Evolutionary conservation across 2,797 vertebrate genomes (phyloP).

Genomic region (Echeneis naucrates): DNA sequence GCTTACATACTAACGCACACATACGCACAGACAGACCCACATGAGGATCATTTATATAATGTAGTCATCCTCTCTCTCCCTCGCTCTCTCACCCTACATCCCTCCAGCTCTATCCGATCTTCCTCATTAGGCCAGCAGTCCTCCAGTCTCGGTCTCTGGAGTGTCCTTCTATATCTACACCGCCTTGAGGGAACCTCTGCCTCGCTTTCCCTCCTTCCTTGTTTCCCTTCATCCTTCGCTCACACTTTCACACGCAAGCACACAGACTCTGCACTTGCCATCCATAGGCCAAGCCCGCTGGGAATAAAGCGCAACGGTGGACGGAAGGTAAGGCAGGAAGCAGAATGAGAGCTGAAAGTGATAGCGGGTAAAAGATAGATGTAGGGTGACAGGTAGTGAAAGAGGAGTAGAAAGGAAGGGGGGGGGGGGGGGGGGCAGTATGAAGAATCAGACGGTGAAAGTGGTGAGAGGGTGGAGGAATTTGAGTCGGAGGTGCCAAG

Average conservation of each 20-base stretch:
- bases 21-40: constrained; percentile 1
- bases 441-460: constrained; percentile 29
- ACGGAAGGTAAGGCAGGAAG: constrained; percentile 43
- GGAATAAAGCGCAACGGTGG: constrained; percentile 46
- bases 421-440: neutral
- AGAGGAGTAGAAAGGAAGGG: constrained; percentile 38
- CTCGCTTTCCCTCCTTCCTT: constrained; percentile 5
- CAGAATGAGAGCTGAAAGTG: constrained; percentile 50
- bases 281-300: constrained; percentile 43
- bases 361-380: constrained; percentile 56
- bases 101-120: constrained; percentile 21
- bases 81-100: constrained; percentile 11
- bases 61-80: constrained; percentile 14
- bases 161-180: constrained; percentile 55
- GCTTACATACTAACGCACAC: constrained; percentile 18
- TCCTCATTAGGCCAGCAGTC: constrained; percentile 58
- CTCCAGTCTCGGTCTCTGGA: constrained; percentile 37
- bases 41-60: constrained; percentile 27
- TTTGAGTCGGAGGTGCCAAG: constrained; percentile 34
- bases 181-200: constrained; percentile 50
- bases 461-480: constrained; percentile 42
- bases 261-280: neutral
- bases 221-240: neutral
- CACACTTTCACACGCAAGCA: constrained; percentile 7
- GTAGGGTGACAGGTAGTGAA: constrained; percentile 44